Base-by-base conservation (phyloP, 2,797 vertebrate genomes). In the Aulostomus chinensis region DNA sequence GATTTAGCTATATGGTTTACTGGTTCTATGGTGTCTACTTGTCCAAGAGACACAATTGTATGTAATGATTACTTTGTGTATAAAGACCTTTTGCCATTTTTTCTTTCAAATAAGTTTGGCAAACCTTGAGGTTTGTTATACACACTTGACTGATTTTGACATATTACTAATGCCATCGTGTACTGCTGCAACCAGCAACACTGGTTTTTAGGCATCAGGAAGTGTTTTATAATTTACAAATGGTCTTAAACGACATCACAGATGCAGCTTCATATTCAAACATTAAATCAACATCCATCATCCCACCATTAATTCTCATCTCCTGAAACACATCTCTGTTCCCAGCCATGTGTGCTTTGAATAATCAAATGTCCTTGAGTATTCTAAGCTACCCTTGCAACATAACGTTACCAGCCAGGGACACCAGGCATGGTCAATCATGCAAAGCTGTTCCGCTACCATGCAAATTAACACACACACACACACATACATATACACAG, bases 381-480 rank as follows among this genome's bases (percentile, higher is more conserved):
- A 14, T 26, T 33, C n/a, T 12, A 10, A 25, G 34, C 43, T 50
- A 26, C 33, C 34, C 11, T 47, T 33, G 40, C 30, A 46, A 43
- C 25, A 60, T 35, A 40, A 24, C 33, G 2, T 21, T 29, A 52
- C 54, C 64, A 54, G 64, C 57, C 63, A 74, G 77, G 76, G 70
- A 83, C 74, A 81, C 63, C 60, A 61, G 59, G 57, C 65, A 60
- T 20, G 16, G 74, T 63, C 63, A 56, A 58, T 56, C 72, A 88
- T 88, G 86, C 87, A 90, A 87, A 91, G 36, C 57, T 70, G 62
- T 65, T 76, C 78, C 54, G 30, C 68, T 88, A 84, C 12, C 63
- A 89, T 85, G 84, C 83, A 91, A 92, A 91, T 88, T 18, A 51
- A 41, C 18, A 16, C 4, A 29, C 10, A 24, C 10, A 15, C 28